Evolutionary conservation across 2,888 invertebrate species (phyloP), one percentile per base, ranked within the genome.

Genomic region (Tetheella fluctuosa): DNA sequence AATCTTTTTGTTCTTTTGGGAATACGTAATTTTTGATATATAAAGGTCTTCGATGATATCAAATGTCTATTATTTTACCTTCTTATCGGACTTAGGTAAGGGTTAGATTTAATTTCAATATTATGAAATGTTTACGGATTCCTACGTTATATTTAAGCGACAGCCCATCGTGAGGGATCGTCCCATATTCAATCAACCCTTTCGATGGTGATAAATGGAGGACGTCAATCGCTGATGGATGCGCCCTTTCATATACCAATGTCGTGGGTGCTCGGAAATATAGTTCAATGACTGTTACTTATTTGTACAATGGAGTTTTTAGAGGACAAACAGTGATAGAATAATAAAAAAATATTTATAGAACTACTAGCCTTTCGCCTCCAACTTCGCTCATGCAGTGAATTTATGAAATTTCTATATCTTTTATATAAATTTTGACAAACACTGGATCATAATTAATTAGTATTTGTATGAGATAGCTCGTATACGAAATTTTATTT

Each of bases 141-240:
- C 71, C 70, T 65, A 71, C 73, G 68, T 71, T 75, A 77, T 76
- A 75, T 71, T 74, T 70, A 75, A 70, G 73, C 74, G 81, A 83
- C 79, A 77, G 73, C 69, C 75, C 72, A 79, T 71, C 76, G 78
- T 73, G 77, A 79, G 73, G 77, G 82, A 81, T 85, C 79, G 81
- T 72, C 80, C 76, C 77, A 80, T 85, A 87, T 84, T 85, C 86
- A 84, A 86, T 86, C 83, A 88, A 86, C 85, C 87, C 86, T 79
- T 86, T 84, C 83, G 82, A 84, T 86, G 78, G 78, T 88, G 87
- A 89, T 89, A 86, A 88, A 89, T 88, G 84, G 81, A 80, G 77
- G 74, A 76, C 75, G 86, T 87, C 88, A 81, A 64, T 65, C 62
- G 62, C 72, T 86, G 86, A 88, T 85, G 80, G 86, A 88, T 87